Percentiles rank a stretch among this genome's conserved stretches.
phyloP scores from a whole-genome alignment of 2,888 invertebrate species.

The Pyralis farinalis region DNA sequence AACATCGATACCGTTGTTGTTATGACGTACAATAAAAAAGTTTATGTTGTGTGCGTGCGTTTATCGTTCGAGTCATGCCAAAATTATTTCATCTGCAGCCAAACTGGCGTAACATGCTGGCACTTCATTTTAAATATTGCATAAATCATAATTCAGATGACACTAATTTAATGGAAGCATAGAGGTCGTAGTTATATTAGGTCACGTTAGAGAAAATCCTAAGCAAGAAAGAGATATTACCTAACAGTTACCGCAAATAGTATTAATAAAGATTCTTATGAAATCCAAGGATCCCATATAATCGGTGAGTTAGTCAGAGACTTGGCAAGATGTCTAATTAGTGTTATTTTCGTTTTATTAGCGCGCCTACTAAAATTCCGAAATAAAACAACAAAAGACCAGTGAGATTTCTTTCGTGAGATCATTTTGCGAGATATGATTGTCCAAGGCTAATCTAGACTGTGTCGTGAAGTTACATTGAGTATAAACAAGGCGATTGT shows the following conservation, averaged over 20 bases:
- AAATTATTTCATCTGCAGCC: constrained; percentile 37
- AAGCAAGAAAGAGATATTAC: constrained; percentile 38
- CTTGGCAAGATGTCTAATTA: constrained; percentile 11
- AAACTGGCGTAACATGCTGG: constrained; percentile 42
- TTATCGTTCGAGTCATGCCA: constrained; percentile 33
- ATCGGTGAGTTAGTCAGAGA: constrained; percentile 5
- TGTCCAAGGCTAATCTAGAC: neutral
- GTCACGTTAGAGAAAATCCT: constrained; percentile 10
- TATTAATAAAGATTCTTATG: neutral
- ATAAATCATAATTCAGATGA: constrained; percentile 55
- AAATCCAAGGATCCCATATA: neutral
- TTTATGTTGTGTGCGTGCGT: neutral
- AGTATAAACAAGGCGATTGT: constrained; percentile 33
- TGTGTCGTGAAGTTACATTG: constrained; percentile 16
- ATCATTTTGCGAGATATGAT: constrained; percentile 2
- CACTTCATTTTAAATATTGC: constrained; percentile 40
- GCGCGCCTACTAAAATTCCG: neutral
- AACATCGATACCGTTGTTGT: too few species aligned
- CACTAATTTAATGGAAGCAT: constrained; percentile 51
- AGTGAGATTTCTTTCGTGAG: neutral
- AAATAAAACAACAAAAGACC: constrained; percentile 1
- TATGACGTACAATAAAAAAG: too few species aligned
- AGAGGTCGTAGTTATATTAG: constrained; percentile 33
- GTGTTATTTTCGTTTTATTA: constrained; percentile 9
- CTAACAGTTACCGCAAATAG: constrained; percentile 27